phyloP scores from a whole-genome alignment of 2,113 vertebrate genomes.

The Daboia siamensis region DNA sequence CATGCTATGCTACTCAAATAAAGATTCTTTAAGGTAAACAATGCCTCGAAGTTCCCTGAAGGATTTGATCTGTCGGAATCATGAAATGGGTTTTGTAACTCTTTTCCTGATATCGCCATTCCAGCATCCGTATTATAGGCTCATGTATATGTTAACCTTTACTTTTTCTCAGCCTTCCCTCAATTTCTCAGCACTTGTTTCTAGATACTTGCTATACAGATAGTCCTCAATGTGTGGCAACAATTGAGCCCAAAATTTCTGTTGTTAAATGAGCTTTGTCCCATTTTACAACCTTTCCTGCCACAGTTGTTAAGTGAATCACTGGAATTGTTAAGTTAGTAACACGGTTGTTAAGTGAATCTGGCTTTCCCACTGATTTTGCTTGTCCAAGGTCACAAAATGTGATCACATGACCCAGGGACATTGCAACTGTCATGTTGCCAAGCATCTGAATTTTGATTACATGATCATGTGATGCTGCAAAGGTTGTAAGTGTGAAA shows the following conservation, averaged over 20 bases:
- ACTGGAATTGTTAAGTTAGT: background rate
- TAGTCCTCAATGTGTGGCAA: no score
- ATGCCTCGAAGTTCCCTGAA: no score
- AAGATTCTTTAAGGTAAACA: no score
- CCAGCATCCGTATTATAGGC: background rate
- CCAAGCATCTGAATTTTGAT: background rate
- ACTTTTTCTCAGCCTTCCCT: slow-evolving; percentile 34
- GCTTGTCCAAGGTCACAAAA: background rate
- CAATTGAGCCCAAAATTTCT: no score
- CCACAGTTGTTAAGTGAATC: background rate
- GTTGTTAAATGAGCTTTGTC: no score
- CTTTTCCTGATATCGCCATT: background rate
- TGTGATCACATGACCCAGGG: background rate
- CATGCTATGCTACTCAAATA: no score
- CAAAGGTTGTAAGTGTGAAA: background rate
- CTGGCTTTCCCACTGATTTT: background rate
- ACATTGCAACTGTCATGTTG: background rate
- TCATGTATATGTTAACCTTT: slow-evolving; percentile 34
- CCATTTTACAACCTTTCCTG: background rate
- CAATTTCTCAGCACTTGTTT: slow-evolving; percentile 24
- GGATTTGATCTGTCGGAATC: no score
- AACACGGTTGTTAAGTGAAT: background rate
- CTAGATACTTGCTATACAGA: slow-evolving; percentile 23
- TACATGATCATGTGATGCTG: background rate
- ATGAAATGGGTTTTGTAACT: background rate